Evolutionary conservation across 2,797 vertebrate genomes (phyloP).

Genomic region (Amniataba percoides): DNA sequence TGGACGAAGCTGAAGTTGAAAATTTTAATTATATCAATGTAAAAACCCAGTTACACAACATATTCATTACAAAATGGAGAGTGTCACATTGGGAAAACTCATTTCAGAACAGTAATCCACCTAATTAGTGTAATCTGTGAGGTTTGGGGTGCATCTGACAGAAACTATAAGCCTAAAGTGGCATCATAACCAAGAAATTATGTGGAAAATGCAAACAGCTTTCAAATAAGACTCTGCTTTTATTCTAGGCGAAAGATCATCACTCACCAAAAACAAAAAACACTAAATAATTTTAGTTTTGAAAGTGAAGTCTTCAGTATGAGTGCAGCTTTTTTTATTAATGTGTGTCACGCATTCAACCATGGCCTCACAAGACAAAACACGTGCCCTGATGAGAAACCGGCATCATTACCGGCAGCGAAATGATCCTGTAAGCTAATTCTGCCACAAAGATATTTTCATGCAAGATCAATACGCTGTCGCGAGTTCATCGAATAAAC

Average conservation of each 20-base stretch:
- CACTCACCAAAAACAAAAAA: neutral
- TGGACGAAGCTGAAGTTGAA: neutral
- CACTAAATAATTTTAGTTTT: too few species aligned
- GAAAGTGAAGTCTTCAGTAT: neutral
- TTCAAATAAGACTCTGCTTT: neutral
- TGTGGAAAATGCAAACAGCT: neutral
- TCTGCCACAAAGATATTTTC: slow-evolving; percentile 18
- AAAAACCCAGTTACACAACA: neutral
- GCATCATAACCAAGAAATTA: neutral
- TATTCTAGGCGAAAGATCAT: neutral
- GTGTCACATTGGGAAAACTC: neutral
- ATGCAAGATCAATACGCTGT: slow-evolving; percentile 45
- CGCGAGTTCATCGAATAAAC: slow-evolving; percentile 47
- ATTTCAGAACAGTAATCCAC: neutral
- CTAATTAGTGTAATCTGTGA: neutral
- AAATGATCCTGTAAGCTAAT: slow-evolving; percentile 31
- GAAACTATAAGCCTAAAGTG: neutral
- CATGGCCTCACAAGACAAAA: neutral
- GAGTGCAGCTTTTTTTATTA: neutral
- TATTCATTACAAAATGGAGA: neutral
- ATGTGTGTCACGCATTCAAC: neutral
- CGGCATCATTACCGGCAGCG: slow-evolving; percentile 1
- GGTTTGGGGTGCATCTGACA: neutral
- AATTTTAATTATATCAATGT: neutral
- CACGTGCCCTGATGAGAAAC: neutral